Evolutionary conservation across 2,113 vertebrate species (phyloP).

Genomic region (Cyanocitta stelleri): DNA sequence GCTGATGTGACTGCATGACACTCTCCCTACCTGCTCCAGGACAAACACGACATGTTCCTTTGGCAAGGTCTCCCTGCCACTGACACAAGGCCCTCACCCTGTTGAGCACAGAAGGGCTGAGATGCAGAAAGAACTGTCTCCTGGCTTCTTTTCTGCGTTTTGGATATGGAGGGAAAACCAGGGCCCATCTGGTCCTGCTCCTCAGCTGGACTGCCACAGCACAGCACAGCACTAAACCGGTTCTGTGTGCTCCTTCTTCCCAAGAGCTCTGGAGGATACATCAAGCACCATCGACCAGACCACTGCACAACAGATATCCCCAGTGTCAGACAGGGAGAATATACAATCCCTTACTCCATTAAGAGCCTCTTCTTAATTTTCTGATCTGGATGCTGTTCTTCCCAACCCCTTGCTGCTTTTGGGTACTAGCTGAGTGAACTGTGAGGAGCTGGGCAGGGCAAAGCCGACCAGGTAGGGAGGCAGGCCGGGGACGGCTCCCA

Average conservation of each 20-base stretch:
- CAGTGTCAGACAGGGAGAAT: neutral
- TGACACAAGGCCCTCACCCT: neutral
- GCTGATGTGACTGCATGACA: neutral
- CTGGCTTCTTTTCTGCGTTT: neutral
- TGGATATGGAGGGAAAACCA: neutral
- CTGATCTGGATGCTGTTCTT: neutral
- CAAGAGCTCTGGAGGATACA: neutral
- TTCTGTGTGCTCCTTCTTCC: neutral
- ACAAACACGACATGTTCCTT: neutral
- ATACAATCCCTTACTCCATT: neutral
- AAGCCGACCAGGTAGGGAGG: rapidly evolving
- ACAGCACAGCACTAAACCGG: neutral
- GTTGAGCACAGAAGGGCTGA: neutral
- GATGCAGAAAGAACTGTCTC: neutral
- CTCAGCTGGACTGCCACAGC: neutral
- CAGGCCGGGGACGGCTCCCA: neutral
- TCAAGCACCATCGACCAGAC: rapidly evolving
- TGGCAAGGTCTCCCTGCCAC: neutral
- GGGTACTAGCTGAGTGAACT: rapidly evolving
- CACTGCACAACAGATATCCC: neutral
- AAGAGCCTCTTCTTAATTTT: neutral
- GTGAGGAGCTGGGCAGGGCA: rapidly evolving
- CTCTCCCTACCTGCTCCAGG: neutral
- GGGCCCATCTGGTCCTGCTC: neutral
- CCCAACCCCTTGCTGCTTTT: neutral